Conservation (phyloP, 2,797 vertebrate species). For the Podarcis lilfordi region DNA sequence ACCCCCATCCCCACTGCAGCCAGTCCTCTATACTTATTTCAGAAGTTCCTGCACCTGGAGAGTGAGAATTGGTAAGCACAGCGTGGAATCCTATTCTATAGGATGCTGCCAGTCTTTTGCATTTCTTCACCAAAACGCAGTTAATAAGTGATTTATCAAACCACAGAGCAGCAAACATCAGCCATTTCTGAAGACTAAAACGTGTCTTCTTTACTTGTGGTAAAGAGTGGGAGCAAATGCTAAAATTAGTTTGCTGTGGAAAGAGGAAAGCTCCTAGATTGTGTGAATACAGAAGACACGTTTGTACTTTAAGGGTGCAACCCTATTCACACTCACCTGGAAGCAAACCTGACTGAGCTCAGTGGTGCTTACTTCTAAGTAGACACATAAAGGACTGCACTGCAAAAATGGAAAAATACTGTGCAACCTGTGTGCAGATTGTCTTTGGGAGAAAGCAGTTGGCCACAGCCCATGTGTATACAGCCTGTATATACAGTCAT, state of each 20-base stretch:
- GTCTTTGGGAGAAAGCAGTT: neutral
- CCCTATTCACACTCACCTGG: too few relatives aligned
- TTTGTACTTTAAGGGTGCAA: neutral
- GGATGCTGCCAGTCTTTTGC: neutral
- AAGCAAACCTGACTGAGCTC: too few relatives aligned
- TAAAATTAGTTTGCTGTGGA: neutral
- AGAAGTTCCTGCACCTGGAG: slow-evolving; percentile 98
- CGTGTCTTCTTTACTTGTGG: neutral
- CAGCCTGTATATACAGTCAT: too few relatives aligned
- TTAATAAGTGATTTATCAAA: slow-evolving; percentile 58
- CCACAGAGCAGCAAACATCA: slow-evolving; percentile 43
- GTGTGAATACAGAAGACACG: neutral
- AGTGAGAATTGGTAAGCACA: slow-evolving; percentile 92
- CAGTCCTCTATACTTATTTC: slow-evolving; percentile 94
- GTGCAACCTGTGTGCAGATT: neutral
- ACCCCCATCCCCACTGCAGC: slow-evolving; percentile 76
- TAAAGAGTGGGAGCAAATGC: neutral
- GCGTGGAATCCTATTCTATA: neutral
- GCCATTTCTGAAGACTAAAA: neutral
- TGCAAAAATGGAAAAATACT: neutral
- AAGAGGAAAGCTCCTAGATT: neutral
- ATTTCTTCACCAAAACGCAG: neutral
- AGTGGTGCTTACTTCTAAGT: too few relatives aligned
- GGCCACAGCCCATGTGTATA: neutral
- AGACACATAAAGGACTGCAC: too few relatives aligned